Percentiles rank a stretch among this genome's conserved stretches.
Evolutionary conservation across 2,797 vertebrate genomes (phyloP).

Genomic region (Pseudochaenichthys georgianus): DNA sequence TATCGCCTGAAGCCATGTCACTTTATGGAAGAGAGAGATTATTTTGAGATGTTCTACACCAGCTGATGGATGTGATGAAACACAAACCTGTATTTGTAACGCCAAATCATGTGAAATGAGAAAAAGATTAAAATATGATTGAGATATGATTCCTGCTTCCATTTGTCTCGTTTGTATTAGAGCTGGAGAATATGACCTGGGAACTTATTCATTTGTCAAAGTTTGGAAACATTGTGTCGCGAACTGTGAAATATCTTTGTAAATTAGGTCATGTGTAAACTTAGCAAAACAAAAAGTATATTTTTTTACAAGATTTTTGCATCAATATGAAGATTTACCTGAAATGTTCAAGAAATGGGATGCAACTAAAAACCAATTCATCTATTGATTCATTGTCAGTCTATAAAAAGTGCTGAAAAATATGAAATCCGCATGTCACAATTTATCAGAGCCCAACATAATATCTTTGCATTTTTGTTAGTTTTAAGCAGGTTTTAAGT

Average conservation of each 20-base stretch:
- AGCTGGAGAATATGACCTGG: neutral
- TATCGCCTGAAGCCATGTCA: neutral
- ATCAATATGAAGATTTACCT: neutral
- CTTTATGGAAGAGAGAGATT: neutral
- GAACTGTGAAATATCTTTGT: neutral
- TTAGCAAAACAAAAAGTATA: neutral
- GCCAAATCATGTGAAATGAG: slow-evolving; percentile 6
- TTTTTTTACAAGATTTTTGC: neutral
- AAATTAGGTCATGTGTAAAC: neutral
- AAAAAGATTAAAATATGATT: neutral
- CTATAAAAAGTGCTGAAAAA: neutral
- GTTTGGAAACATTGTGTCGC: neutral
- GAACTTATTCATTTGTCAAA: too few species aligned
- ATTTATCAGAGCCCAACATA: neutral
- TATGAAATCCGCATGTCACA: neutral
- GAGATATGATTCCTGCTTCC: neutral
- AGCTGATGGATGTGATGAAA: neutral
- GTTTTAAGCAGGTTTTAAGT: neutral
- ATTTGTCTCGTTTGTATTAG: neutral
- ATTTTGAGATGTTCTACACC: neutral
- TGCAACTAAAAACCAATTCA: neutral
- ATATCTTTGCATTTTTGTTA: neutral
- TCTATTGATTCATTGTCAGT: neutral
- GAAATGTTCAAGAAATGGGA: neutral
- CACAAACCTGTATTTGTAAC: slow-evolving; percentile 5